Percentiles rank a stretch among this genome's conserved stretches.
Evolutionary conservation across 23 tunicate genomes (phyloP).

Genomic region (Pegea sp.): DNA sequence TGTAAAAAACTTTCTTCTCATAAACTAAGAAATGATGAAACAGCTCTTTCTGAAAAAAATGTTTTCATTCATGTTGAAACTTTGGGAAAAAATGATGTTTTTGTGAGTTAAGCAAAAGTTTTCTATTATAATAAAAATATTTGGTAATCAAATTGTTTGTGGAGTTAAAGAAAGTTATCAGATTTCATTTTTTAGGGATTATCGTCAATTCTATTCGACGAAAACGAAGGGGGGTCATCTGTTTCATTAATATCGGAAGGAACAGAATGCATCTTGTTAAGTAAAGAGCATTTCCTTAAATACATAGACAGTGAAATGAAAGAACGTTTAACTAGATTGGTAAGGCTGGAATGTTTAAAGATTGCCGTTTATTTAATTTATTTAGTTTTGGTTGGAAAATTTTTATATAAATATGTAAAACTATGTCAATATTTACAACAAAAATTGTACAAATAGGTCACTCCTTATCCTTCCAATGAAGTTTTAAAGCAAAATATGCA

Average conservation of each 20-base stretch:
- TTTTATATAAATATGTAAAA: too few species aligned
- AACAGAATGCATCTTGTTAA: conserved; percentile 58
- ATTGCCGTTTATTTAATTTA: neutral
- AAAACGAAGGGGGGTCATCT: conserved; percentile 23
- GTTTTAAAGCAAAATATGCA: conserved; percentile 29
- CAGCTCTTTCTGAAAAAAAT: neutral
- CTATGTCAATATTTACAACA: too few species aligned
- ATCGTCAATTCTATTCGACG: conserved; percentile 20
- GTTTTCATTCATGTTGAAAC: conserved; percentile 56
- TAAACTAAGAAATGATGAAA: too few species aligned
- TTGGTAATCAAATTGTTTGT: too few species aligned
- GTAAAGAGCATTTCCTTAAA: conserved; percentile 26
- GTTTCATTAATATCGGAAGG: conserved; percentile 61
- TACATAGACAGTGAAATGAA: conserved; percentile 34
- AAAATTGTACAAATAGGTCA: conserved; percentile 6
- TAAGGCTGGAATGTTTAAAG: neutral
- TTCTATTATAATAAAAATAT: too few species aligned
- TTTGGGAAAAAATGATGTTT: conserved; percentile 46
- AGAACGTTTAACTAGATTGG: conserved; percentile 41
- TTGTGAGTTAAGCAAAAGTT: conserved; percentile 26
- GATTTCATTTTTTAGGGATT: conserved; percentile 23
- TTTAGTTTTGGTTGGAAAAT: neutral
- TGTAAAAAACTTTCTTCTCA: too few species aligned
- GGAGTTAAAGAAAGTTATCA: too few species aligned
- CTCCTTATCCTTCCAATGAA: conserved; percentile 50